Evolutionary conservation across 1,140 invertebrate species (phyloP).

Genomic region (Pygmarrhopalites habei): DNA sequence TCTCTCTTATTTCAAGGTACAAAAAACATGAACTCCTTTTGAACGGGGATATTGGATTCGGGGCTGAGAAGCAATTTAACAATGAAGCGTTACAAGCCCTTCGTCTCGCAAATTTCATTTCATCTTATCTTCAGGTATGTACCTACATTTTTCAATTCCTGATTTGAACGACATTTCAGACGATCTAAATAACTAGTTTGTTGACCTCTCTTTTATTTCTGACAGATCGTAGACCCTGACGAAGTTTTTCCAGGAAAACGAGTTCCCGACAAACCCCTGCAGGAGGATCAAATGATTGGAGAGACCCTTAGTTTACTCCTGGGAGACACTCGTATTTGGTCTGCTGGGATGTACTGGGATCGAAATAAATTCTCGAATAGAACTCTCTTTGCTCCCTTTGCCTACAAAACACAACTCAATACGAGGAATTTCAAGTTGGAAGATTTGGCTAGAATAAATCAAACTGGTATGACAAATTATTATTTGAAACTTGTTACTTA

Average conservation of each 20-base stretch:
- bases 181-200: no score
- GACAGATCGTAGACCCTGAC: slow-evolving; percentile 77
- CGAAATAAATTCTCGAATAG: slow-evolving; percentile 89
- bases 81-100: slow-evolving; percentile 93
- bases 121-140: slow-evolving; percentile 88
- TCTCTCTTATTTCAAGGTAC: slow-evolving; percentile 43
- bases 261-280: slow-evolving; percentile 76
- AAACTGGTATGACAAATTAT: slow-evolving; percentile 51
- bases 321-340: slow-evolving; percentile 84
- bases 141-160: no score
- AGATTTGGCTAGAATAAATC: slow-evolving; percentile 73
- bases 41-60: slow-evolving; percentile 74
- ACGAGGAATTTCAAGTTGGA: slow-evolving; percentile 77
- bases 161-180: no score
- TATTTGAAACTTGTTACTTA: background rate
- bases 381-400: slow-evolving; percentile 88
- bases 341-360: slow-evolving; percentile 89
- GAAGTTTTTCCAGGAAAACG: slow-evolving; percentile 89
- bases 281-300: slow-evolving; percentile 89
- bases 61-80: slow-evolving; percentile 79
- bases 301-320: slow-evolving; percentile 84
- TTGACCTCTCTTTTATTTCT: no score
- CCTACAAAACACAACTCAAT: slow-evolving; percentile 77
- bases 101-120: slow-evolving; percentile 88
- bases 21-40: slow-evolving; percentile 64